Percentiles rank a stretch among this genome's conserved stretches.
phyloP scores from a whole-genome alignment of 2,113 vertebrate species.

The Trematomus loennbergii region DNA sequence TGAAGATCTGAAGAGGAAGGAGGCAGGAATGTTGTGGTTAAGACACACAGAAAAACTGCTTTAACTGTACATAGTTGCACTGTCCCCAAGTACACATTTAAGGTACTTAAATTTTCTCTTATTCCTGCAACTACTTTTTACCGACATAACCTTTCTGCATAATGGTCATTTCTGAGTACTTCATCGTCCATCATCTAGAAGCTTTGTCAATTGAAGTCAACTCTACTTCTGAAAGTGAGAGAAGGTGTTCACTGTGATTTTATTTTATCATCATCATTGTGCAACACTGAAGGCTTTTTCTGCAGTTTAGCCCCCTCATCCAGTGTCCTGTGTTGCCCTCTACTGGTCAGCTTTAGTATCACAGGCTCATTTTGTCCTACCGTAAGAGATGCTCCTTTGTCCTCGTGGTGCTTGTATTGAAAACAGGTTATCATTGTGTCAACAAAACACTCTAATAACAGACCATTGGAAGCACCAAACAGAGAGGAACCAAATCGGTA shows the following conservation, averaged over 20 bases:
- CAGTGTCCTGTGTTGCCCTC: constrained; percentile 67
- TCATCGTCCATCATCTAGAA: not conserved
- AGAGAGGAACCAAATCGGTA: not conserved
- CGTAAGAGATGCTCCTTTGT: constrained; percentile 28
- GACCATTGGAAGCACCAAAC: constrained; percentile 1
- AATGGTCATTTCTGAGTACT: no score
- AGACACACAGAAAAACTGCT: not conserved
- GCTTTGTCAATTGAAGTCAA: not conserved
- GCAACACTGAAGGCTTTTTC: not conserved
- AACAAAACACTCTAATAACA: constrained; percentile 35
- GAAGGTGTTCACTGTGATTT: not conserved
- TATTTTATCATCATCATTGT: not conserved
- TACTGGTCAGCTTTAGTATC: constrained; percentile 46
- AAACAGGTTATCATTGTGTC: constrained; percentile 54
- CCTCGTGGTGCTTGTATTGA: constrained; percentile 30
- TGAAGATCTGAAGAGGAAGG: constrained; percentile 89
- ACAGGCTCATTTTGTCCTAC: constrained; percentile 10
- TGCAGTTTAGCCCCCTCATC: not conserved
- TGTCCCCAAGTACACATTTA: no score
- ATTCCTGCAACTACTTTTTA: no score
- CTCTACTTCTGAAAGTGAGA: not conserved
- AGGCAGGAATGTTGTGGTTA: not conserved
- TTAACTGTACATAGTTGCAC: not conserved
- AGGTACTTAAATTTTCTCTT: no score
- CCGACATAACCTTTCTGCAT: no score